A percentile compares a stretch with the other conserved stretches of the same genome.
phyloP scores from a whole-genome alignment of 2,797 vertebrate genomes.

The Smutsia gigantea region DNA sequence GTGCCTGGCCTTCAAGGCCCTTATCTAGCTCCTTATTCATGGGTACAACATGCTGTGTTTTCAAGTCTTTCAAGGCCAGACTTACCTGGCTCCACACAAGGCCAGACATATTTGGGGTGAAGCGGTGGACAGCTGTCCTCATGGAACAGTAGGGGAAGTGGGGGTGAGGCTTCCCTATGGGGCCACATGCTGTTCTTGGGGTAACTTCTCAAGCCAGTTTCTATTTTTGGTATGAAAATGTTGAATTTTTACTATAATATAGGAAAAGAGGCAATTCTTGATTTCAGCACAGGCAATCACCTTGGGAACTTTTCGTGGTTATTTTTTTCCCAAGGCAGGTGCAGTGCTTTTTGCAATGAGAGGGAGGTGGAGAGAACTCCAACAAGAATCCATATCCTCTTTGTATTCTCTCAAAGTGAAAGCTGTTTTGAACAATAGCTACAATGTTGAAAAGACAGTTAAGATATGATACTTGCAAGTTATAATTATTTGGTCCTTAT shows the following conservation, averaged over 20 bases:
- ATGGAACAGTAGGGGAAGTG: too few species aligned
- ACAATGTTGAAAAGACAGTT: not conserved
- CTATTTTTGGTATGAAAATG: not conserved
- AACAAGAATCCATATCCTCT: not conserved
- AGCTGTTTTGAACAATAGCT: not conserved
- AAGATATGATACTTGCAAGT: not conserved
- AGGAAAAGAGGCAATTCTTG: not conserved
- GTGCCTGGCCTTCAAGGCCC: too few species aligned
- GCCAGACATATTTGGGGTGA: too few species aligned
- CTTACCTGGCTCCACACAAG: too few species aligned
- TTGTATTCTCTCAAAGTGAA: not conserved
- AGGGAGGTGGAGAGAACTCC: not conserved
- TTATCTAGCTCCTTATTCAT: too few species aligned
- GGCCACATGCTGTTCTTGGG: not conserved
- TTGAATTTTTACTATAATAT: not conserved
- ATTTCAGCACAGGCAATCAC: not conserved
- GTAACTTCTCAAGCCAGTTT: not conserved
- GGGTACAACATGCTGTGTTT: too few species aligned
- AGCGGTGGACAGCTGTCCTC: too few species aligned
- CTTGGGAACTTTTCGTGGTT: not conserved
- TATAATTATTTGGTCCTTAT: conserved; percentile 38
- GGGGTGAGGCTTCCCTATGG: too few species aligned
- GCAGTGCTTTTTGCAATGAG: not conserved
- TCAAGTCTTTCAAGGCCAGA: too few species aligned
- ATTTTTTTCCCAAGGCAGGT: not conserved